Percentiles rank a stretch among this genome's conserved stretches.
phyloP scores from a whole-genome alignment of 2,888 invertebrate genomes.

The Melanophora roralis region DNA sequence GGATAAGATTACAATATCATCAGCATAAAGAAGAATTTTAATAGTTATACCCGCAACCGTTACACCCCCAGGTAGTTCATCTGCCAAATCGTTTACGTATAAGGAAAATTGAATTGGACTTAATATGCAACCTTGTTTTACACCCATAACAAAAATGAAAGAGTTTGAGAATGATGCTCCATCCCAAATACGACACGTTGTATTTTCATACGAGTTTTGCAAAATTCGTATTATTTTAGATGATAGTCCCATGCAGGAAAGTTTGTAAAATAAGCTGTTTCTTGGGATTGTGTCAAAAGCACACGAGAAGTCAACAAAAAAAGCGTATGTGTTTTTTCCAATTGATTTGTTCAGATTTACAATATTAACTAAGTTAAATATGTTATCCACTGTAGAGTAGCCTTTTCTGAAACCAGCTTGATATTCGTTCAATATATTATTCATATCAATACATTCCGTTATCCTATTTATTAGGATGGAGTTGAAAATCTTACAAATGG shows the following conservation, averaged over 20 bases:
- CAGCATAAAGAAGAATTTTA: slow-evolving; percentile 2
- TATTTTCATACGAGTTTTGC: not conserved
- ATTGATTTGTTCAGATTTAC: too few relatives aligned
- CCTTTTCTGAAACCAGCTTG: not conserved
- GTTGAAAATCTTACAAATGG: not conserved
- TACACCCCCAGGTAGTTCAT: not conserved
- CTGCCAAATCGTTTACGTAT: not conserved
- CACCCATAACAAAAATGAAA: not conserved
- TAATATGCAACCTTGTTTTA: not conserved
- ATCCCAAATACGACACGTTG: not conserved
- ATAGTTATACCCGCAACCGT: not conserved
- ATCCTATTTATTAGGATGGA: not conserved
- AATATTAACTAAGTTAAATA: too few relatives aligned
- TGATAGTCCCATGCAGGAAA: not conserved
- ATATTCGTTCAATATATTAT: not conserved
- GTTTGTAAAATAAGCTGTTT: not conserved
- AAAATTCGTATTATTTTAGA: not conserved
- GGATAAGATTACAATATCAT: not conserved
- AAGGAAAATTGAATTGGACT: not conserved
- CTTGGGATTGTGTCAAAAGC: not conserved
- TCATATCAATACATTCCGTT: not conserved
- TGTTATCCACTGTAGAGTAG: not conserved
- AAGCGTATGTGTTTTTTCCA: not conserved
- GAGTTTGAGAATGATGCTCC: not conserved
- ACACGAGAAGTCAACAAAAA: not conserved